Percentiles rank a stretch among this genome's conserved stretches.
Conservation (phyloP, 2,113 vertebrate genomes). For the Tupaia chinensis region DNA sequence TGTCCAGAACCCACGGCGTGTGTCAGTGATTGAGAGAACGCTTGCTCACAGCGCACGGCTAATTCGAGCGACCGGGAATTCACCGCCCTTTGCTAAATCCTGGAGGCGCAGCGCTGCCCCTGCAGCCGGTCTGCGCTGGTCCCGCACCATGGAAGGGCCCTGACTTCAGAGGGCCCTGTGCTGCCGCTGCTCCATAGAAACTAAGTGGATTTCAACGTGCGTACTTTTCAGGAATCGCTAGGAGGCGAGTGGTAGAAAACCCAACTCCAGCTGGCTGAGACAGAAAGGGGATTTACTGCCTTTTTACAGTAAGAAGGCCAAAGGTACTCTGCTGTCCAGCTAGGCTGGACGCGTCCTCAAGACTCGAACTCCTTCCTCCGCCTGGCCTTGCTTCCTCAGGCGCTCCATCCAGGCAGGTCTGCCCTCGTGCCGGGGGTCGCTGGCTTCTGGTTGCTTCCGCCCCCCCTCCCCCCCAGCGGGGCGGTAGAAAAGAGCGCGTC, state of each 20-base stretch:
- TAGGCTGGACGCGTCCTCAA: rapidly evolving
- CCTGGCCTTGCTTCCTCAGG: too few species aligned
- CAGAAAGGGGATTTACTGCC: rapidly evolving
- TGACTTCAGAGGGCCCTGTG: too few species aligned
- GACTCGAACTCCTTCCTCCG: rapidly evolving
- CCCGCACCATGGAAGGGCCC: too few species aligned
- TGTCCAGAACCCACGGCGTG: too few species aligned
- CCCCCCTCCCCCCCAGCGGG: too few species aligned
- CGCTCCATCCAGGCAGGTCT: not conserved
- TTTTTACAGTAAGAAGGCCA: rapidly evolving
- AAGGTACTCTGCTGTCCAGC: rapidly evolving
- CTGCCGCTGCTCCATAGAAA: not conserved
- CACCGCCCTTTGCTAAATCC: rapidly evolving
- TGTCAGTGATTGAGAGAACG: too few species aligned
- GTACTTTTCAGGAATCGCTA: not conserved
- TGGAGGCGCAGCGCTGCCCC: too few species aligned
- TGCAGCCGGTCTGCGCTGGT: not conserved
- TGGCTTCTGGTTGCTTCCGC: too few species aligned
- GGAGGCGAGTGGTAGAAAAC: not conserved
- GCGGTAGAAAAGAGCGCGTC: too few species aligned
- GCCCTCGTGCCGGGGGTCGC: too few species aligned
- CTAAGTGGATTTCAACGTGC: rapidly evolving
- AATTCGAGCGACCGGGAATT: not conserved
- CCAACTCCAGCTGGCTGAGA: not conserved
- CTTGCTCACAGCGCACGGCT: not conserved